Evolutionary conservation across 1,140 invertebrate genomes (phyloP).

Genomic region (Calliphora vicina): DNA sequence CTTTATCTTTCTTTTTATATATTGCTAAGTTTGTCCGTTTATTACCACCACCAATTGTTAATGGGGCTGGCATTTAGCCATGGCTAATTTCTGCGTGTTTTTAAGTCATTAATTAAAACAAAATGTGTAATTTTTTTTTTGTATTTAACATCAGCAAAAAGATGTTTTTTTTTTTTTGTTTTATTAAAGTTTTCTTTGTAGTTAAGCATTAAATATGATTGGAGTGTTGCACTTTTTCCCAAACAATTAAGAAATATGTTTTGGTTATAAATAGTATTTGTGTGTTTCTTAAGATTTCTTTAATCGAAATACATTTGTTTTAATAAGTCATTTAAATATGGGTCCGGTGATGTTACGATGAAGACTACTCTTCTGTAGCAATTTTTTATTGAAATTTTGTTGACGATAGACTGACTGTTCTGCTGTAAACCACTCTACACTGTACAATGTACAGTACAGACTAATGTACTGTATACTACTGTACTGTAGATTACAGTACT

Average conservation of each 20-base stretch:
- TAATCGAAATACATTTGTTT: not conserved
- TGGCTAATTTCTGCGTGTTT: slow-evolving; percentile 34
- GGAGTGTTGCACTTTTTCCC: not conserved
- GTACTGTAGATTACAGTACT: too few relatives aligned
- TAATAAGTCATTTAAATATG: not conserved
- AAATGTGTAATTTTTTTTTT: slow-evolving; percentile 18
- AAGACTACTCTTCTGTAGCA: too few relatives aligned
- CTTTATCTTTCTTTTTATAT: not conserved
- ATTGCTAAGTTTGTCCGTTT: not conserved
- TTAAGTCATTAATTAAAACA: slow-evolving; percentile 27
- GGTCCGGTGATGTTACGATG: not conserved
- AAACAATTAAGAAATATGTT: slow-evolving; percentile 21
- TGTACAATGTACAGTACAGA: too few relatives aligned
- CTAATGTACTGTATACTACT: too few relatives aligned
- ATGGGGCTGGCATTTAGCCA: slow-evolving; percentile 16
- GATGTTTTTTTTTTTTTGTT: not conserved
- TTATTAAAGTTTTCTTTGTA: not conserved
- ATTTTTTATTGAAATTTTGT: too few relatives aligned
- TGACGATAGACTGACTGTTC: too few relatives aligned
- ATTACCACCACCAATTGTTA: slow-evolving; percentile 17
- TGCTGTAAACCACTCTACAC: too few relatives aligned
- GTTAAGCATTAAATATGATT: not conserved
- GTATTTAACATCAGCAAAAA: not conserved
- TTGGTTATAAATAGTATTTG: not conserved
- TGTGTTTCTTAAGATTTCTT: not conserved